Conservation (phyloP, 2,888 invertebrate species). For the Drosophila buzzatii region DNA sequence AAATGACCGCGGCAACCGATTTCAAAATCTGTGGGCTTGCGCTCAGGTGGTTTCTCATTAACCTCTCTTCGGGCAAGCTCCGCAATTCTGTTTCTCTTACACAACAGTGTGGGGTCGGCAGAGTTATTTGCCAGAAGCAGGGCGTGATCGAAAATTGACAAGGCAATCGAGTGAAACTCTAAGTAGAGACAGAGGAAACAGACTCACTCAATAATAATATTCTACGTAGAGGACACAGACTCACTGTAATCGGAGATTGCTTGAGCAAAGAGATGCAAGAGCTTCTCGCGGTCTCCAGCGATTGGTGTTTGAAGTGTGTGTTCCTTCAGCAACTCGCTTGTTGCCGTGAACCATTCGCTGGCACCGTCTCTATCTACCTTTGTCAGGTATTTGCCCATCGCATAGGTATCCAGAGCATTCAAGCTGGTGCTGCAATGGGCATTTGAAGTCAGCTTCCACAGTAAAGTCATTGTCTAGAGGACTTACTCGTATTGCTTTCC, state of each 20-base stretch:
- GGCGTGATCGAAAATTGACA: conserved; percentile 22
- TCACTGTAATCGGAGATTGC: conserved; percentile 62
- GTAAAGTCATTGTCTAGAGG: too few species aligned
- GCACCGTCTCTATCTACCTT: conserved; percentile 38
- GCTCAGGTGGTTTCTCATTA: conserved; percentile 6
- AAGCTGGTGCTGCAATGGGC: conserved; percentile 52
- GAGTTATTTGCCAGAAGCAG: conserved; percentile 2
- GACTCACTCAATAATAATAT: conserved; percentile 50
- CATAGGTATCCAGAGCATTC: conserved; percentile 66
- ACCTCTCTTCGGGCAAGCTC: neutral
- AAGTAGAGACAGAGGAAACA: neutral
- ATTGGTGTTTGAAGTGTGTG: conserved; percentile 12
- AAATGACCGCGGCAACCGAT: conserved; percentile 75
- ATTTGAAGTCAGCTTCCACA: neutral
- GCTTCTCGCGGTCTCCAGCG: neutral
- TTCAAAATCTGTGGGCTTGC: conserved; percentile 20
- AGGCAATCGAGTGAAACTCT: conserved; percentile 31
- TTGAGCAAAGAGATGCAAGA: conserved; percentile 58
- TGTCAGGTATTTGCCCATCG: conserved; percentile 58
- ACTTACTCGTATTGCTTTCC: conserved; percentile 89
- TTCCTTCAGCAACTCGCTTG: conserved; percentile 33
- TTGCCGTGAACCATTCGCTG: conserved; percentile 62
- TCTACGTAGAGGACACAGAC: conserved; percentile 4
- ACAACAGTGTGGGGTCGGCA: conserved; percentile 29
- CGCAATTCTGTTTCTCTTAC: neutral